phyloP scores from a whole-genome alignment of 2,113 vertebrate genomes.

The Urocynchramus pylzowi region DNA sequence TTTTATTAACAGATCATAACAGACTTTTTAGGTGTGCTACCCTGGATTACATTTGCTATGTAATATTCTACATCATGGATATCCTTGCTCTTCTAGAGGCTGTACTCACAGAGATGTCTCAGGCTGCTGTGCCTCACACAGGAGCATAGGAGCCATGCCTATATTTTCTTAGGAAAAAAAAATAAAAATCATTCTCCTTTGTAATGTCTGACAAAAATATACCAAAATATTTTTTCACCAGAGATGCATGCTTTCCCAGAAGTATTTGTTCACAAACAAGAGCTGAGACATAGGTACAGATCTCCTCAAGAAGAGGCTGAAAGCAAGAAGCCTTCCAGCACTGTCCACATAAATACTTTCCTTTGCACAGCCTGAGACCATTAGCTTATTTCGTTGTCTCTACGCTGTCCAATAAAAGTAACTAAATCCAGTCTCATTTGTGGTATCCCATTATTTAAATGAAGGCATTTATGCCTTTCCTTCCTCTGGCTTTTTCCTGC shows the following conservation, averaged over 20 bases:
- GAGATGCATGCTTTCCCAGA: background rate
- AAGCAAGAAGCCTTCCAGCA: background rate
- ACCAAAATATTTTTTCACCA: background rate
- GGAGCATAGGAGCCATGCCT: background rate
- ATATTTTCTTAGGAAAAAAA: background rate
- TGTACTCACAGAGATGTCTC: background rate
- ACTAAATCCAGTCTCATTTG: background rate
- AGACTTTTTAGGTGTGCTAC: background rate
- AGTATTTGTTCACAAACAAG: background rate
- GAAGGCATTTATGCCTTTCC: background rate
- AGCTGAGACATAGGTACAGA: background rate
- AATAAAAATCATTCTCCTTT: background rate
- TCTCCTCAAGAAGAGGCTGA: background rate
- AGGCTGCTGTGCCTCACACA: background rate
- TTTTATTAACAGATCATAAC: background rate
- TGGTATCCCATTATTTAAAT: background rate
- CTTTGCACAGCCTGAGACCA: slow-evolving; percentile 7
- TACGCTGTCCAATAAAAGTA: background rate
- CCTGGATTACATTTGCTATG: background rate
- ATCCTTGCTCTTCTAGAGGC: background rate
- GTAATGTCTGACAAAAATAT: background rate
- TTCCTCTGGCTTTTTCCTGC: background rate
- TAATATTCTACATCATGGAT: background rate
- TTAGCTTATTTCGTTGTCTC: background rate
- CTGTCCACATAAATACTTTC: background rate